A percentile compares a stretch with the other conserved stretches of the same genome.
phyloP scores from a whole-genome alignment of 2,797 vertebrate species.

The Melanotaenia boesemani region DNA sequence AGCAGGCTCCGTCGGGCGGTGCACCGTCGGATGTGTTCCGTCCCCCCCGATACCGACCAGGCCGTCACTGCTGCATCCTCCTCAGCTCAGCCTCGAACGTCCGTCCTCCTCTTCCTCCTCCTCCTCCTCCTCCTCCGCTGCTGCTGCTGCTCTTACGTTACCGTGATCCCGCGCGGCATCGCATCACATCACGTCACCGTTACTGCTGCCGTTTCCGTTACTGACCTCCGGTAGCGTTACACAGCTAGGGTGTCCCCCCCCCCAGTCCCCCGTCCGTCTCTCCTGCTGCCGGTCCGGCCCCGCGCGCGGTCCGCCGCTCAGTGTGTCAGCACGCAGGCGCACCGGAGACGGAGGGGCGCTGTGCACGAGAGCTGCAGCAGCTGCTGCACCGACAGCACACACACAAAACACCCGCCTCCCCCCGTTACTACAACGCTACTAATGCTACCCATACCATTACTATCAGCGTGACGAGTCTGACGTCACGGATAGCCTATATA shows the following conservation, averaged over 20 bases:
- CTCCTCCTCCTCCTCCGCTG: conserved; percentile 28
- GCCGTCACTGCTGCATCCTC: conserved; percentile 70
- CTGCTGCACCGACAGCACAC: conserved; percentile 54
- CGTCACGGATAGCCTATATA: conserved; percentile 13
- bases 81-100: conserved; percentile 49
- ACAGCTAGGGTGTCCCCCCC: conserved; percentile 15
- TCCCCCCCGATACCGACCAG: conserved; percentile 55
- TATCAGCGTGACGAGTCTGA: conserved; percentile 26
- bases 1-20: conserved; percentile 23
- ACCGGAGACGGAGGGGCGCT: conserved; percentile 30
- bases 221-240: conserved; percentile 32
- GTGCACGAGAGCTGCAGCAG: conserved; percentile 66
- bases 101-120: conserved; percentile 27
- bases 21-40: conserved; percentile 40
- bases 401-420: conserved; percentile 12
- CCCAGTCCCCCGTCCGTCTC: conserved; percentile 10
- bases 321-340: conserved; percentile 69
- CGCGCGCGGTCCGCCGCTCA: conserved; percentile 33
- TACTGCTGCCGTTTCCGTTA: conserved; percentile 30
- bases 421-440: conserved; percentile 52
- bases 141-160: conserved; percentile 62
- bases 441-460: conserved; percentile 18
- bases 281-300: conserved; percentile 40
- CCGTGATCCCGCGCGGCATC: conserved; percentile 67
- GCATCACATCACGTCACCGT: conserved; percentile 64